A percentile compares a stretch with the other conserved stretches of the same genome.
phyloP scores from a whole-genome alignment of 2,113 vertebrate genomes.

The Hippocampus guttulatus region DNA sequence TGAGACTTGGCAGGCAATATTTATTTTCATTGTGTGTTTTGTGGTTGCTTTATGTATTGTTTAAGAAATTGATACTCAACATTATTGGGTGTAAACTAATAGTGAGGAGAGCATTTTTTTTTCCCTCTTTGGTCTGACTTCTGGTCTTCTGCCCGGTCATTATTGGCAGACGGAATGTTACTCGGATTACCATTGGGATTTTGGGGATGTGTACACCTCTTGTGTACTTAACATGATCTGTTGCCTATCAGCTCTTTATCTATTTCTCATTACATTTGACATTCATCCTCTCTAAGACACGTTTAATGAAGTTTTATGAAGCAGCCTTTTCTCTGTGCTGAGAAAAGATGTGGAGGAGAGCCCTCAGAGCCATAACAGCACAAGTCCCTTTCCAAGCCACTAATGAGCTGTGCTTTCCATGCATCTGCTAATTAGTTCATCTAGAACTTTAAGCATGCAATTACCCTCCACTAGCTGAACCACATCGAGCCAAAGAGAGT shows the following conservation, averaged over 20 bases:
- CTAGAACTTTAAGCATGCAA: conserved; percentile 78
- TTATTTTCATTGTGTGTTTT: too few species aligned
- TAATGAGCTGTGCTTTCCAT: conserved; percentile 75
- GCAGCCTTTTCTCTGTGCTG: conserved; percentile 32
- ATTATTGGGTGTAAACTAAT: too few species aligned
- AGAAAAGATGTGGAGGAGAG: conserved; percentile 54
- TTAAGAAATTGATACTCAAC: too few species aligned
- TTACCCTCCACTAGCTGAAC: conserved; percentile 69
- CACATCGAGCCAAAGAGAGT: conserved; percentile 63
- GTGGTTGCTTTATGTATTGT: too few species aligned
- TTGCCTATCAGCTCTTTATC: not conserved
- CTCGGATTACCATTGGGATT: too few species aligned
- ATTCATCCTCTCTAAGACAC: conserved; percentile 23
- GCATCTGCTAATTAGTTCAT: conserved; percentile 76
- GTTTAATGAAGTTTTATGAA: conserved; percentile 52
- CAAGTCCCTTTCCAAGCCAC: conserved; percentile 61
- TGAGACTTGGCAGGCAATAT: too few species aligned
- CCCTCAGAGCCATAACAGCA: conserved; percentile 59
- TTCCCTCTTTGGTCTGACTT: too few species aligned
- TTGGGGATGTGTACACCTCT: not conserved
- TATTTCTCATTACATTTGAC: conserved; percentile 1
- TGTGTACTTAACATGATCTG: not conserved
- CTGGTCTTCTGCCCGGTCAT: too few species aligned
- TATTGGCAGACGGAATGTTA: too few species aligned
- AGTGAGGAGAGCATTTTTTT: too few species aligned